Conservation (phyloP, 2,797 vertebrate genomes). For the Melanotaenia boesemani region DNA sequence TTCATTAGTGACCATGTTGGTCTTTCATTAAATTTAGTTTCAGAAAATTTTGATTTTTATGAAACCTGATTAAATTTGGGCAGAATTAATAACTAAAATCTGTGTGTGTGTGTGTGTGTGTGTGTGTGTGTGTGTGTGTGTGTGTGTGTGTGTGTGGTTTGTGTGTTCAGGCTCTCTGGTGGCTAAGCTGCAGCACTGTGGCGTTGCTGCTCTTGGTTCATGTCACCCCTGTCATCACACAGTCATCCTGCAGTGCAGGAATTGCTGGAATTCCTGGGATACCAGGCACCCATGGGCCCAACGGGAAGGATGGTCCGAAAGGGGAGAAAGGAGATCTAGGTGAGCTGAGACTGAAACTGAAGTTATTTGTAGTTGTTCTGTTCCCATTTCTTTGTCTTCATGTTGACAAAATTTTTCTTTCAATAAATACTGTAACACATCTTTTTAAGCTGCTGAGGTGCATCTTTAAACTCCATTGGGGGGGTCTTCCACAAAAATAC, state of each 20-base stretch:
- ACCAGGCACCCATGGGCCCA: conserved; percentile 61
- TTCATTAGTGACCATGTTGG: neutral
- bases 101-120: too few species aligned
- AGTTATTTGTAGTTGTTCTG: neutral
- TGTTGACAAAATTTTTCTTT: neutral
- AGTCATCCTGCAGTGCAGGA: conserved; percentile 39
- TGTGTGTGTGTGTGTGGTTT: neutral
- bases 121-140: too few species aligned
- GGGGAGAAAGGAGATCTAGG: conserved; percentile 71
- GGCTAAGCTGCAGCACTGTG: conserved; percentile 58
- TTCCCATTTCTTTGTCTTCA: neutral
- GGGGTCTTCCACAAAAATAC: neutral
- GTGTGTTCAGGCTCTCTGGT: conserved; percentile 53
- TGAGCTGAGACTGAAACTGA: conserved; percentile 25
- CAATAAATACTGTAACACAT: neutral
- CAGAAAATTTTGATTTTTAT: too few species aligned
- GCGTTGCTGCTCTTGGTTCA: conserved; percentile 44
- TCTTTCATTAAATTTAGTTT: neutral
- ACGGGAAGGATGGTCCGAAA: conserved; percentile 53
- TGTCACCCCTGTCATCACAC: neutral
- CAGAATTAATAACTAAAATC: too few species aligned
- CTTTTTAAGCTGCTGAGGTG: neutral
- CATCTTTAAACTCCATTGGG: neutral
- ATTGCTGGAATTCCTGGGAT: conserved; percentile 60
- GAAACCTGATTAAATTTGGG: neutral